A percentile compares a stretch with the other conserved stretches of the same genome.
These are phyloP conservation scores for Porites lutea DNA, from an alignment of 64 coral and sea anemone genomes.

Conservation along the genomic window DNA sequence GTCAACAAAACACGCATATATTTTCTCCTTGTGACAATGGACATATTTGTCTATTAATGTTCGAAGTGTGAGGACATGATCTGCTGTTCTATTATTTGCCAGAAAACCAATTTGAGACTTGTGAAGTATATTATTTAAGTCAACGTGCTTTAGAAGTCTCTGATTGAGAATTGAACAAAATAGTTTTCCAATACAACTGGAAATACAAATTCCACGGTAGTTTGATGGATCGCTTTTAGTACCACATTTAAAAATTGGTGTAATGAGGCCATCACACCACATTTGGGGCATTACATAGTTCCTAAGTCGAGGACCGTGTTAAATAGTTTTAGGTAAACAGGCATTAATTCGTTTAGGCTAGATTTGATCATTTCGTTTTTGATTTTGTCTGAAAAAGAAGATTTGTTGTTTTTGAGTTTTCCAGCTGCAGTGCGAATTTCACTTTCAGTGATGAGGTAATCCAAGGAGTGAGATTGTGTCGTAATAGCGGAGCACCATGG, in stretches of 20 bases:
- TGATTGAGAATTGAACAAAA: slow-evolving; percentile 12
- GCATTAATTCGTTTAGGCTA: background rate
- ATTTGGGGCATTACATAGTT: background rate
- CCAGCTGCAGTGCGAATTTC: slow-evolving; percentile 18
- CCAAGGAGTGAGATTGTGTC: background rate
- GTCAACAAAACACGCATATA: background rate
- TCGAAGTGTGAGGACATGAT: background rate
- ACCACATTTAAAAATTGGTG: slow-evolving; percentile 40
- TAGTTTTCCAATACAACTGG: slow-evolving; percentile 28
- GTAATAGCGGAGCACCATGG: too few species aligned
- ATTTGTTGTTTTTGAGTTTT: slow-evolving; percentile 32
- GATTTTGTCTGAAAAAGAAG: slow-evolving; percentile 29
- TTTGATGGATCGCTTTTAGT: background rate
- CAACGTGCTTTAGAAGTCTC: slow-evolving; percentile 1
- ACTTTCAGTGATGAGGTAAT: slow-evolving; percentile 17
- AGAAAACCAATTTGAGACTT: slow-evolving; percentile 39
- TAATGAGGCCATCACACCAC: slow-evolving; percentile 14
- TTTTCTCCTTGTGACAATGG: background rate
- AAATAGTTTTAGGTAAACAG: slow-evolving; percentile 15
- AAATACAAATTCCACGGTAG: slow-evolving; percentile 24
- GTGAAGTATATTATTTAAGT: background rate
- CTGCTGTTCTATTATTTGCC: background rate
- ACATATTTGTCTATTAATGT: slow-evolving; percentile 25
- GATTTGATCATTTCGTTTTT: slow-evolving; percentile 39
- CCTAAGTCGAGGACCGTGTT: background rate